Evolutionary conservation across 2,113 vertebrate genomes (phyloP).

Genomic region (Romanogobio albipinnatus): DNA sequence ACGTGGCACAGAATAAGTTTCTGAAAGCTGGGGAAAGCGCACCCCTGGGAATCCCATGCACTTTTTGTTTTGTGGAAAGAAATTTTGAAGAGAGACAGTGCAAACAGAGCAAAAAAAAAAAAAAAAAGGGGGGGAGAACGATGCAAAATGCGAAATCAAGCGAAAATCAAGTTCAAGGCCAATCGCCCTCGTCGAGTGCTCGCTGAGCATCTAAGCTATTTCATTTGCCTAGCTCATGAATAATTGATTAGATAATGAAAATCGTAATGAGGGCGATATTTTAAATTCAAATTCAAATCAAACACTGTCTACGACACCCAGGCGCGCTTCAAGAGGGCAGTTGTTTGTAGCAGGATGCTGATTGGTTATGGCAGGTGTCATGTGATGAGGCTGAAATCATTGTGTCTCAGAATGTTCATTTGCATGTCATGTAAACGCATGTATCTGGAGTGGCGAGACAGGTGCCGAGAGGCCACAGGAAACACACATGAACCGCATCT

Average conservation of each 20-base stretch:
- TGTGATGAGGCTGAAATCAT: constrained; percentile 56
- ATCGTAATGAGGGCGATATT: constrained; percentile 76
- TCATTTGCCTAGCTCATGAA: constrained; percentile 72
- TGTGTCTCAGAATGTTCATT: constrained; percentile 65
- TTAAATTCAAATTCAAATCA: constrained; percentile 80
- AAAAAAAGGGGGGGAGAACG: constrained; percentile 25
- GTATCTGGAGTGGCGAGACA: constrained; percentile 38
- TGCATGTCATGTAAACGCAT: constrained; percentile 44
- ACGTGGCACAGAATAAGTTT: constrained; percentile 51
- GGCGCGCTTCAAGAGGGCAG: constrained; percentile 59
- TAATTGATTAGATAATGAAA: constrained; percentile 80
- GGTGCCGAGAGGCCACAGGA: constrained; percentile 31
- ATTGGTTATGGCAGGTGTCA: constrained; percentile 66
- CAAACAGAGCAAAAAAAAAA: constrained; percentile 20
- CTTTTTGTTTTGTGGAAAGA: constrained; percentile 30
- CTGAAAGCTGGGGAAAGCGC: constrained; percentile 61
- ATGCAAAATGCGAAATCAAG: constrained; percentile 39
- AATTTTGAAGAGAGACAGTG: constrained; percentile 8
- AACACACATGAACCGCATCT: not conserved
- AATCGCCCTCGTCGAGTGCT: constrained; percentile 65
- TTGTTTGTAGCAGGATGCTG: constrained; percentile 32
- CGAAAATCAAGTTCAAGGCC: constrained; percentile 62
- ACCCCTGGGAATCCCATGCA: constrained; percentile 68
- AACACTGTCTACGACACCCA: constrained; percentile 67
- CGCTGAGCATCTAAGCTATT: constrained; percentile 64